Evolutionary conservation across 2,888 invertebrate species (phyloP).

Genomic region (Platypus cylindrus): DNA sequence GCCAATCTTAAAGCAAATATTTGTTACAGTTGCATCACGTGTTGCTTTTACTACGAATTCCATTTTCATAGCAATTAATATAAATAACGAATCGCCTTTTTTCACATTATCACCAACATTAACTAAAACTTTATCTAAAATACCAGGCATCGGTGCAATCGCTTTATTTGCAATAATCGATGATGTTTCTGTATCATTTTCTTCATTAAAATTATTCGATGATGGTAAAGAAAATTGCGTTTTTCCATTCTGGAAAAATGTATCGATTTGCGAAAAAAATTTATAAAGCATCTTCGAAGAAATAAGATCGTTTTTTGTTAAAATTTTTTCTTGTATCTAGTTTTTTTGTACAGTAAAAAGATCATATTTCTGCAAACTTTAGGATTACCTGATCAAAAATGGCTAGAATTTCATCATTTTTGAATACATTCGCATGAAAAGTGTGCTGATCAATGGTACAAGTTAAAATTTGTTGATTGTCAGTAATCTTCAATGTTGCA

Average conservation of each 20-base stretch:
- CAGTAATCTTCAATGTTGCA: slow-evolving; percentile 33
- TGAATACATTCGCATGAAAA: slow-evolving; percentile 43
- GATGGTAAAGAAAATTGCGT: slow-evolving; percentile 48
- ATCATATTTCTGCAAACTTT: not conserved
- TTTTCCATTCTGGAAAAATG: slow-evolving; percentile 48
- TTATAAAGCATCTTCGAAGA: slow-evolving; percentile 1
- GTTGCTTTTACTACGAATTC: slow-evolving; percentile 88
- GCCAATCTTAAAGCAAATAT: slow-evolving; percentile 58
- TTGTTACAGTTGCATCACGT: slow-evolving; percentile 61
- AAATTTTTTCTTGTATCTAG: no score
- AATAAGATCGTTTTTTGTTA: not conserved
- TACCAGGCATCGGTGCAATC: slow-evolving; percentile 90
- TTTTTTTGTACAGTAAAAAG: no score
- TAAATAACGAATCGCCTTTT: slow-evolving; percentile 79
- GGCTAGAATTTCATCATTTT: slow-evolving; percentile 44
- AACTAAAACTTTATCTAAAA: slow-evolving; percentile 83
- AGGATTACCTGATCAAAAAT: slow-evolving; percentile 48
- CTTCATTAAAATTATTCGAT: slow-evolving; percentile 43
- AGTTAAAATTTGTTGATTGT: slow-evolving; percentile 35
- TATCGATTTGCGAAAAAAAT: slow-evolving; percentile 3
- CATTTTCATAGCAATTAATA: slow-evolving; percentile 99
- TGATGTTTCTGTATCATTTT: slow-evolving; percentile 28
- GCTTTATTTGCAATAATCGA: slow-evolving; percentile 42
- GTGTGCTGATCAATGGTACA: slow-evolving; percentile 43
- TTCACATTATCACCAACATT: slow-evolving; percentile 68